phyloP scores from a whole-genome alignment of 2,888 invertebrate genomes.

The Lacanobia wlatinum region DNA sequence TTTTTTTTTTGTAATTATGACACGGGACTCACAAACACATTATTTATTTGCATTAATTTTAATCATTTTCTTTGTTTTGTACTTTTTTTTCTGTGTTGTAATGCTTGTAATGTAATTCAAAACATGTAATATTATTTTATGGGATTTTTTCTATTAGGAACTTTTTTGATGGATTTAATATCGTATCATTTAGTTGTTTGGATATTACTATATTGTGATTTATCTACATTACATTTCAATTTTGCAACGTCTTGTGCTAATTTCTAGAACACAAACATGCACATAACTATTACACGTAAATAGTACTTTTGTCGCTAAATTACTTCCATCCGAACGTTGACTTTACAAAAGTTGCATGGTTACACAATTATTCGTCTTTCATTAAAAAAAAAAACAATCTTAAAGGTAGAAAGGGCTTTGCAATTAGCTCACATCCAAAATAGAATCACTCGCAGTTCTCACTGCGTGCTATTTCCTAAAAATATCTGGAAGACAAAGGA shows the following conservation, averaged over 20 bases:
- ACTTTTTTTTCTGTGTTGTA: constrained; percentile 47
- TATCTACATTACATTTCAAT: not conserved
- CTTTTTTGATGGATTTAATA: not conserved
- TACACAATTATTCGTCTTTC: not conserved
- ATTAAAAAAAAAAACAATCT: not conserved
- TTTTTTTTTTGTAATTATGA: constrained; percentile 17
- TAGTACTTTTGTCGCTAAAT: too few species aligned
- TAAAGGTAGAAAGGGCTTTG: constrained; percentile 16
- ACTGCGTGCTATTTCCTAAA: constrained; percentile 19
- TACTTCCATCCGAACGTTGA: not conserved
- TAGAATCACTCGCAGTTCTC: constrained; percentile 28
- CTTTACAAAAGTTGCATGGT: not conserved
- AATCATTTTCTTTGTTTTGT: constrained; percentile 24
- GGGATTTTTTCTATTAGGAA: not conserved
- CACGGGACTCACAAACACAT: constrained; percentile 28
- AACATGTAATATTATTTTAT: constrained; percentile 7
- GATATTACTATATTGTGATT: not conserved
- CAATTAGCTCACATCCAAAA: constrained; percentile 33
- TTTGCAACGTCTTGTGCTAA: not conserved
- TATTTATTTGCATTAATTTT: constrained; percentile 28
- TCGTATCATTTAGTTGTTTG: not conserved
- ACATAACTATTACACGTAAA: too few species aligned
- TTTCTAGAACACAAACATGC: not conserved
- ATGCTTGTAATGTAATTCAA: constrained; percentile 35
- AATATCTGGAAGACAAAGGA: constrained; percentile 34